These are phyloP conservation scores for Ambastaia sidthimunki DNA, from an alignment of 2,797 vertebrate genomes.

Conservation along the genomic window DNA sequence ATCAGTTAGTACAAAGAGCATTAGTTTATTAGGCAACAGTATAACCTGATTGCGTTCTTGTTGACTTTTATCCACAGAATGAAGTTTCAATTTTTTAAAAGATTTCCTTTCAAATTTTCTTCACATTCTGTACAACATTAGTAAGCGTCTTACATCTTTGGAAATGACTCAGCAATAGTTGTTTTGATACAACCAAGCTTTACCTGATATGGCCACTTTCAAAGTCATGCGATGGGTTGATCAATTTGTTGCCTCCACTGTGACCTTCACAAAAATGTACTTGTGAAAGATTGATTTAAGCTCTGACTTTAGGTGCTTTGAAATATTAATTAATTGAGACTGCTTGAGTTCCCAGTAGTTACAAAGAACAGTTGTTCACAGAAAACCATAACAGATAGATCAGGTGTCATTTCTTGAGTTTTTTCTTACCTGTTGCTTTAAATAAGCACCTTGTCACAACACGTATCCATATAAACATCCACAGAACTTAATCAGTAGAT, in stretches of 20 bases:
- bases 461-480: slow-evolving; percentile 32
- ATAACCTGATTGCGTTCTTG: not conserved
- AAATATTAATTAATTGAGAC: slow-evolving; percentile 56
- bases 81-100: no score
- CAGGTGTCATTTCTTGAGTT: slow-evolving; percentile 44
- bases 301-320: slow-evolving; percentile 30
- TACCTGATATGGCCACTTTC: not conserved
- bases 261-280: slow-evolving; percentile 33
- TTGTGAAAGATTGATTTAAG: slow-evolving; percentile 31
- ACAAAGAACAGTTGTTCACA: slow-evolving; percentile 60
- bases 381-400: slow-evolving; percentile 52
- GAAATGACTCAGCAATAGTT: slow-evolving; percentile 5
- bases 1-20: no score
- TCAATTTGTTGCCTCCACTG: not conserved
- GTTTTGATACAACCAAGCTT: slow-evolving; percentile 22
- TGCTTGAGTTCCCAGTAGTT: slow-evolving; percentile 56
- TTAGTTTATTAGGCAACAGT: not conserved
- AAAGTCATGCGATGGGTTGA: slow-evolving; percentile 26
- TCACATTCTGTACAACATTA: not conserved
- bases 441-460: slow-evolving; percentile 43
- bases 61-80: not conserved
- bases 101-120: not conserved
- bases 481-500: slow-evolving; percentile 35
- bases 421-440: slow-evolving; percentile 43
- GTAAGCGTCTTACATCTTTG: not conserved